Conservation (phyloP, 2,888 invertebrate genomes). For the Caenorhabditis sp. region DNA sequence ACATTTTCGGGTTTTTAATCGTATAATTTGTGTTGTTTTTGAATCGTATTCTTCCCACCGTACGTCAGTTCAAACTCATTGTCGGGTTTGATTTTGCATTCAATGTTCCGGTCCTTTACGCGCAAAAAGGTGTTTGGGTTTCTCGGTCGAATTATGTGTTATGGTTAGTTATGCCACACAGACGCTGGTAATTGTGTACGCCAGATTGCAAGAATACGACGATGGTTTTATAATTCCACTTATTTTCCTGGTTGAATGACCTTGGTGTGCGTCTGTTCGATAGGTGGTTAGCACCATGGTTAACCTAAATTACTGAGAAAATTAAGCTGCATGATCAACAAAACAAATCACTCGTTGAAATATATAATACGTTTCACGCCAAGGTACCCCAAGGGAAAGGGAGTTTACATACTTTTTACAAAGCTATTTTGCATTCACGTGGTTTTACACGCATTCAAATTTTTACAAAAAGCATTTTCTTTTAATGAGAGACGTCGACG, state of each 20-base stretch:
- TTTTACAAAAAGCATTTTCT: neutral
- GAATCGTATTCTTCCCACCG: no score
- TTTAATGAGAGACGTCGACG: no score
- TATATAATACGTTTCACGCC: no score
- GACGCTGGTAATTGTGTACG: conserved; percentile 40
- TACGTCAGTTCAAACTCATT: no score
- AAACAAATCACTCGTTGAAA: neutral
- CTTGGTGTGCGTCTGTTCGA: conserved; percentile 3
- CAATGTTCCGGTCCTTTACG: conserved; percentile 35
- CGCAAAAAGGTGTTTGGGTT: neutral
- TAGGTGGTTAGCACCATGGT: conserved; percentile 6
- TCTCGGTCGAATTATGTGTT: conserved; percentile 33
- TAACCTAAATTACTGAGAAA: neutral
- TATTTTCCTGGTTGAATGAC: conserved; percentile 18
- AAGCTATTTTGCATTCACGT: no score
- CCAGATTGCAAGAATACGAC: conserved; percentile 53
- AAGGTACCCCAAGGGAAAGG: no score
- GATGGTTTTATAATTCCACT: conserved; percentile 41
- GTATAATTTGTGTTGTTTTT: no score
- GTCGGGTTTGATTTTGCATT: no score
- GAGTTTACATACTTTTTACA: no score
- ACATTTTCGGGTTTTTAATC: no score
- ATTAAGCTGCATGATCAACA: neutral
- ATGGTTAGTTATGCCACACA: conserved; percentile 25
- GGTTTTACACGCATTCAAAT: no score